Percentiles rank a stretch among this genome's conserved stretches.
Conservation (phyloP, 2,888 invertebrate species). For the Oasisia sp. region DNA sequence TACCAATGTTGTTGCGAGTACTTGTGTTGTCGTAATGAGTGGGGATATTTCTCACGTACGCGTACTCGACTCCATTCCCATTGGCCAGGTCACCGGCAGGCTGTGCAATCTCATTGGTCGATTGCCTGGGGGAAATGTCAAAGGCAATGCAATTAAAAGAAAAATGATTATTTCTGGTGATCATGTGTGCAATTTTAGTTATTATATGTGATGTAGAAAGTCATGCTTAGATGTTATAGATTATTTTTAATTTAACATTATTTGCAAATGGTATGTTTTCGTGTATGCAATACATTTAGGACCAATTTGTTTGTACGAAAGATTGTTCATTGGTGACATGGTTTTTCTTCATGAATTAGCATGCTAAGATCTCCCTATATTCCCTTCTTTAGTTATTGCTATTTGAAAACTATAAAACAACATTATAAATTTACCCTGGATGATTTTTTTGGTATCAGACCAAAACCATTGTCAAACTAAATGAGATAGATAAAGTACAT, state of each 20-base stretch:
- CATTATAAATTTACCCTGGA: background rate
- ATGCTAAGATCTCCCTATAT: background rate
- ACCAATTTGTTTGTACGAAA: too few species aligned
- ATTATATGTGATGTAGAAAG: background rate
- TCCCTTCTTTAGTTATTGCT: background rate
- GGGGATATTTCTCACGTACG: background rate
- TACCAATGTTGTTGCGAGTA: background rate
- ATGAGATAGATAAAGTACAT: background rate
- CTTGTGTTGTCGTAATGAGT: background rate
- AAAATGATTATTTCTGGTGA: background rate
- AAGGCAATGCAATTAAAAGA: background rate
- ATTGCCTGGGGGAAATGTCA: background rate
- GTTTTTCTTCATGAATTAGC: too few species aligned
- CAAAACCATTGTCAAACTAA: background rate
- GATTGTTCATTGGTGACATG: too few species aligned
- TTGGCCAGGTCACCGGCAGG: background rate
- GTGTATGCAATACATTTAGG: too few species aligned
- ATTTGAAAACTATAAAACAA: background rate
- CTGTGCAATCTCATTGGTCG: background rate
- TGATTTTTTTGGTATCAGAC: background rate
- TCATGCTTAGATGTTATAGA: background rate
- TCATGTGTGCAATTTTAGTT: background rate
- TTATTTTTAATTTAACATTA: background rate
- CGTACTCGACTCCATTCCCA: background rate
- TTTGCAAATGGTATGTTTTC: too few species aligned